Conservation (phyloP, 1,140 invertebrate genomes). For the Sycobia sp. region DNA sequence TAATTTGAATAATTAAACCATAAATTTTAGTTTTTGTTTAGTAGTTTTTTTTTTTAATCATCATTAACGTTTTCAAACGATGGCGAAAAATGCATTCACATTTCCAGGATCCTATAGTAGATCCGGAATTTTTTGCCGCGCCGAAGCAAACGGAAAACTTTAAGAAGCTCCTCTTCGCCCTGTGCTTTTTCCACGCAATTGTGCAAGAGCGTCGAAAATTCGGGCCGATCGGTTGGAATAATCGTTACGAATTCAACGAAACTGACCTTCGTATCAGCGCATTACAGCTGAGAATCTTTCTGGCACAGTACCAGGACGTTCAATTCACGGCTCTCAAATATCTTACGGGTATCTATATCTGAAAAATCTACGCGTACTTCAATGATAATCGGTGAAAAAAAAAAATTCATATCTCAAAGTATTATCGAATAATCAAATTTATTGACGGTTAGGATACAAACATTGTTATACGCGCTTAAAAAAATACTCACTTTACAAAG, state of each 20-base stretch:
- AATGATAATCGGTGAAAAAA: too few species aligned
- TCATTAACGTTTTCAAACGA: too few species aligned
- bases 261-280: conserved; percentile 90
- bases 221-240: conserved; percentile 94
- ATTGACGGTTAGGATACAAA: too few species aligned
- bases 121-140: conserved; percentile 85
- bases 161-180: conserved; percentile 83
- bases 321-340: conserved; percentile 90
- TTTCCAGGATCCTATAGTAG: conserved; percentile 78
- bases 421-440: too few species aligned
- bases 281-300: conserved; percentile 86
- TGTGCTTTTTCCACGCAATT: conserved; percentile 94
- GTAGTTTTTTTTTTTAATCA: too few species aligned
- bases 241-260: conserved; percentile 94
- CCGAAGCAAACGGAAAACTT: conserved; percentile 77
- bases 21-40: too few species aligned
- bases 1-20: too few species aligned
- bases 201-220: conserved; percentile 92
- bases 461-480: too few species aligned
- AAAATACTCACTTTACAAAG: conserved; percentile 48
- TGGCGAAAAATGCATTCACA: too few species aligned
- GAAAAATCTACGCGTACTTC: too few species aligned
- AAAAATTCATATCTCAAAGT: too few species aligned
- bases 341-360: conserved; percentile 65
- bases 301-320: conserved; percentile 86